Base-by-base conservation (phyloP, 2,888 invertebrate genomes). In the Epinotia bilunana region DNA sequence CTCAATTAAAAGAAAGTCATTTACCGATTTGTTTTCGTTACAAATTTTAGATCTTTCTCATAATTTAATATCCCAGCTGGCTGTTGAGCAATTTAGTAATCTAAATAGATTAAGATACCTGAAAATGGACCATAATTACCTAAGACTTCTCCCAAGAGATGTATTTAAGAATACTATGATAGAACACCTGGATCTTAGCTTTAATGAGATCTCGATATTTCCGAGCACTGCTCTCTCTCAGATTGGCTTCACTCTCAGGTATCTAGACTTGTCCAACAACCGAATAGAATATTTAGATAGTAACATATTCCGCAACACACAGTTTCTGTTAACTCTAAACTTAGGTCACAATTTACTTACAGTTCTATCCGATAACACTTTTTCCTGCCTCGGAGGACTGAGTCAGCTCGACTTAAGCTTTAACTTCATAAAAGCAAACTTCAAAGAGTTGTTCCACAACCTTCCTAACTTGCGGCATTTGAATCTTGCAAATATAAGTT, bases 361-460 rank as follows among this genome's bases (percentile, higher is more conserved):
- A 20, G 97, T 98, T 78, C 90, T 98, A 79, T 98, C 98, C 3
- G 98, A 98, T 90, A 98, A 98, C 87, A 97, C 98, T 23, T 98
- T 98, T 88, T 97, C 97, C 33, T 97, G 97, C 84, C 95, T 98
- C 72, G 96, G 96, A 62, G 96, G 96, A 80, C 92, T 98, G 77
- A 95, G 98, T 80, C 96, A 96, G 82, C 93, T 98, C 83, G 97
- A 98, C 90, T 94, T 98, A 68, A 97, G 97, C 80, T 96, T 95
- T 80, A 98, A 98, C 91, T 95, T 96, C 53, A 93, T 98, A 78
- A 96, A 97, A 81, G 97, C 98, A 77, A 97, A 97, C 92, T 96
- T 97, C 86, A 97, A 97, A 85, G 98, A 98, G 90, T 95, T 98
- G 69, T 97, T 98, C 86, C 97, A 98, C 86, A 97, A 98, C 90